phyloP scores from a whole-genome alignment of 2,797 vertebrate genomes.

The Sphenodon punctatus region DNA sequence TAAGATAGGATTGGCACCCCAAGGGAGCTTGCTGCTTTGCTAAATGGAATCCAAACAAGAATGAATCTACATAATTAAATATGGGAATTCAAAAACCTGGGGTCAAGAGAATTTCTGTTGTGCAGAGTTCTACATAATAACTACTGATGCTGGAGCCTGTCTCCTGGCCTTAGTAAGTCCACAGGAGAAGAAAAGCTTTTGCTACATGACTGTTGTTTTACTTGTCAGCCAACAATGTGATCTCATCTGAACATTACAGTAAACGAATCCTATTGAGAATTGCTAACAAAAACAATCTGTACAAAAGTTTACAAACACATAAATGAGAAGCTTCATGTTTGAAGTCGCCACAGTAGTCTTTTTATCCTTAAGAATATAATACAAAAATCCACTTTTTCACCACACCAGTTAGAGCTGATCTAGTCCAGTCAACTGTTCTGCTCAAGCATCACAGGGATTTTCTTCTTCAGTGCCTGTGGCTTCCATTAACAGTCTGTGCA shows the following conservation, averaged over 20 bases:
- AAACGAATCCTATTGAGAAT: slow-evolving; percentile 74
- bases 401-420: slow-evolving; percentile 68
- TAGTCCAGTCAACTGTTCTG: slow-evolving; percentile 60
- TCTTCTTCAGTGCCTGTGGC: slow-evolving; percentile 69
- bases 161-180: slow-evolving; percentile 39
- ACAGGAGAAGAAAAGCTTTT: slow-evolving; percentile 55
- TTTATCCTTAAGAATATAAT: slow-evolving; percentile 72
- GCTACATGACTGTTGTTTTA: slow-evolving; percentile 53
- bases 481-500: slow-evolving; percentile 70
- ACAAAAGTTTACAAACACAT: slow-evolving; percentile 86
- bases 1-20: no score
- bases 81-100: no score
- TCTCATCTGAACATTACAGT: slow-evolving; percentile 70
- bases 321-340: slow-evolving; percentile 75
- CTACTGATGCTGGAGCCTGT: slow-evolving; percentile 28
- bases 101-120: no score
- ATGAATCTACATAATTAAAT: no score
- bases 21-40: no score
- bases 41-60: no score
- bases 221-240: slow-evolving; percentile 43
- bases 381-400: slow-evolving; percentile 66
- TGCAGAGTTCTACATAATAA: slow-evolving; percentile 56
- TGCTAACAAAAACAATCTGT: slow-evolving; percentile 81
- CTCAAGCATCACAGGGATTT: slow-evolving; percentile 66
- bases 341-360: slow-evolving; percentile 77